These are phyloP conservation scores for Microchrysa polita DNA, from an alignment of 2,888 invertebrate species.

Conservation along the genomic window DNA sequence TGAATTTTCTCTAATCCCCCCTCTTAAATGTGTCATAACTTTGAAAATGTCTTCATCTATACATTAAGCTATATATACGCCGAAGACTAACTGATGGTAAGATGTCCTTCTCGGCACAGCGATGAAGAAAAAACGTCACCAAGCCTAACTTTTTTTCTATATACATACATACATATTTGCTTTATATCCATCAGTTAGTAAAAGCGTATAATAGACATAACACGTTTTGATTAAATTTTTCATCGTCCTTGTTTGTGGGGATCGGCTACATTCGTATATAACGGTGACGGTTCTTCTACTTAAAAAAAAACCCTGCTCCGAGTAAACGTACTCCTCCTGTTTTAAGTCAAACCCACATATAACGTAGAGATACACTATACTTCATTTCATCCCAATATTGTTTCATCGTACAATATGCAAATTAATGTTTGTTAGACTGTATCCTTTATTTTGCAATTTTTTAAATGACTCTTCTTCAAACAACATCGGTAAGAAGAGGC, in stretches of 20 bases:
- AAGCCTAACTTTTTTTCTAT: background rate
- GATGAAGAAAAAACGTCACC: conserved; percentile 12
- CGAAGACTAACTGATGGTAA: conserved; percentile 18
- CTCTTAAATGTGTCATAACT: background rate
- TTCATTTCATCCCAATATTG: conserved; percentile 44
- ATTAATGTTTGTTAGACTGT: conserved; percentile 50
- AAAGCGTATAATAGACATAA: conserved; percentile 46
- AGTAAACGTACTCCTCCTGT: conserved; percentile 30
- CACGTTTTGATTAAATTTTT: conserved; percentile 50
- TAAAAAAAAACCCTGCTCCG: background rate
- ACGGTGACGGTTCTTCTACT: background rate
- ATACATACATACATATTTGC: no score
- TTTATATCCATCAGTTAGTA: conserved; percentile 44
- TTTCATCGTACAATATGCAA: conserved; percentile 47
- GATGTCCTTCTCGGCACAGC: background rate
- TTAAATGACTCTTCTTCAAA: conserved; percentile 49
- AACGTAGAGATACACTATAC: conserved; percentile 20
- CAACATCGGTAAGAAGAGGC: conserved; percentile 41
- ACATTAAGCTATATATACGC: background rate
- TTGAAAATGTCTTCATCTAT: background rate
- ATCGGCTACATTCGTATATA: background rate
- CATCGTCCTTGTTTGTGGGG: conserved; percentile 46
- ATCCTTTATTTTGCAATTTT: conserved; percentile 51
- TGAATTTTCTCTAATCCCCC: conserved; percentile 24
- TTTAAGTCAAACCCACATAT: conserved; percentile 22